Evolutionary conservation across 1,140 invertebrate genomes (phyloP).

Genomic region (Bombus confusus): DNA sequence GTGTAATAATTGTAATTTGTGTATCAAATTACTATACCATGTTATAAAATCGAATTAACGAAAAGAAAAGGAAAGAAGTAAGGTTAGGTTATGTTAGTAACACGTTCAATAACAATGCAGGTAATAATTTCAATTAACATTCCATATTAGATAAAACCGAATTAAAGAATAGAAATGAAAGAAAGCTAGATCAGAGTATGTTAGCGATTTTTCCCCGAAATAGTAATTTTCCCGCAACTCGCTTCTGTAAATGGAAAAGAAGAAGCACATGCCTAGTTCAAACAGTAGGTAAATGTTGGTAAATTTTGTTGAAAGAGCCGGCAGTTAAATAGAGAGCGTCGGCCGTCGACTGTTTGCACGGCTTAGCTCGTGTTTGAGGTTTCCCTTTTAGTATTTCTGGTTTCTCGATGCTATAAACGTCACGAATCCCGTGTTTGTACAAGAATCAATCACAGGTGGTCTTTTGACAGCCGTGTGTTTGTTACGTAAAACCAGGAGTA

Average conservation of each 20-base stretch:
- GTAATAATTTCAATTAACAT: no score
- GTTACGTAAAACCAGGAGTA: not conserved
- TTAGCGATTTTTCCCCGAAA: no score
- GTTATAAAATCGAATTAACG: no score
- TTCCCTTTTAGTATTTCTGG: slow-evolving; percentile 34
- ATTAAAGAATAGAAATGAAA: no score
- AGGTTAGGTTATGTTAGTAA: no score
- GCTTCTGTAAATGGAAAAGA: not conserved
- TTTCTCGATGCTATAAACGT: not conserved
- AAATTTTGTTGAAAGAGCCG: not conserved
- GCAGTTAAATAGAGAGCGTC: not conserved
- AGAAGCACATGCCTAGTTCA: not conserved
- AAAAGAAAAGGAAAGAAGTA: no score
- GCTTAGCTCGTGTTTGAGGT: not conserved
- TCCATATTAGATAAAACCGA: no score
- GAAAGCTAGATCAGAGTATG: no score
- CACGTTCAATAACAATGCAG: no score
- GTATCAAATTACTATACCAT: no score
- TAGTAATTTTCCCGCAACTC: not conserved
- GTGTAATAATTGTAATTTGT: not conserved
- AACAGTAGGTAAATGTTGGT: not conserved
- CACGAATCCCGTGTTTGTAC: slow-evolving; percentile 1
- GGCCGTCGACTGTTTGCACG: not conserved
- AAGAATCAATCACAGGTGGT: slow-evolving; percentile 20
- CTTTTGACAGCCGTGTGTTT: not conserved